These are phyloP conservation scores for Camarhynchus parvulus DNA, from an alignment of 2,113 vertebrate species.

Conservation along the genomic window DNA sequence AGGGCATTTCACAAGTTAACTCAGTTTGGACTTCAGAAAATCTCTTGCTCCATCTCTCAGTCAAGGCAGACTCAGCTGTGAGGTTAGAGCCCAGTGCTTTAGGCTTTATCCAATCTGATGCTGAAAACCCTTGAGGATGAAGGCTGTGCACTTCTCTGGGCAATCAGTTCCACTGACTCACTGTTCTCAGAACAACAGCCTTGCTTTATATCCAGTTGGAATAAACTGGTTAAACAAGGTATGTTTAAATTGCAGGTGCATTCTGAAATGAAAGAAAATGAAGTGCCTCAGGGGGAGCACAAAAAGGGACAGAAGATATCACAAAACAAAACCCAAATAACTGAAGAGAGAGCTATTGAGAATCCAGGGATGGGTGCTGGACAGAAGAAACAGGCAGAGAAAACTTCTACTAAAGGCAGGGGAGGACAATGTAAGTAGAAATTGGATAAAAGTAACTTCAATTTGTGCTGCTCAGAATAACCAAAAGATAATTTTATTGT, in stretches of 20 bases:
- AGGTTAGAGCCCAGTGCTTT: neutral
- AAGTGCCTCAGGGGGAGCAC: neutral
- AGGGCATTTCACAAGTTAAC: neutral
- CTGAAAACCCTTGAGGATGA: neutral
- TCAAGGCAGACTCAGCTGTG: neutral
- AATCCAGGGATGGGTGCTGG: neutral
- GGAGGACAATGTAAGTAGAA: neutral
- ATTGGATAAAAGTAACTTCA: neutral
- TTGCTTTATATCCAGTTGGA: neutral
- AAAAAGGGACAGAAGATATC: neutral
- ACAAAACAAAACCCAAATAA: neutral
- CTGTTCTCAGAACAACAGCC: neutral
- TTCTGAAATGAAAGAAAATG: slow-evolving; percentile 54
- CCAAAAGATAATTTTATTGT: neutral
- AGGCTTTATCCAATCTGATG: neutral
- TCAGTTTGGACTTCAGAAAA: neutral
- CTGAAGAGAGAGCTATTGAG: neutral
- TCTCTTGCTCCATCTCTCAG: neutral
- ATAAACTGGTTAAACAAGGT: neutral
- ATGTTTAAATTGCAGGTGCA: slow-evolving; percentile 41
- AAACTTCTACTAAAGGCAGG: neutral
- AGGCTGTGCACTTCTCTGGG: neutral
- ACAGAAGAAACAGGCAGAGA: neutral
- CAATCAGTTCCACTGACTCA: neutral
- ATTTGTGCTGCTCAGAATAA: neutral